phyloP scores from a whole-genome alignment of 2,888 invertebrate species.

The Alviniconcha strummeri region DNA sequence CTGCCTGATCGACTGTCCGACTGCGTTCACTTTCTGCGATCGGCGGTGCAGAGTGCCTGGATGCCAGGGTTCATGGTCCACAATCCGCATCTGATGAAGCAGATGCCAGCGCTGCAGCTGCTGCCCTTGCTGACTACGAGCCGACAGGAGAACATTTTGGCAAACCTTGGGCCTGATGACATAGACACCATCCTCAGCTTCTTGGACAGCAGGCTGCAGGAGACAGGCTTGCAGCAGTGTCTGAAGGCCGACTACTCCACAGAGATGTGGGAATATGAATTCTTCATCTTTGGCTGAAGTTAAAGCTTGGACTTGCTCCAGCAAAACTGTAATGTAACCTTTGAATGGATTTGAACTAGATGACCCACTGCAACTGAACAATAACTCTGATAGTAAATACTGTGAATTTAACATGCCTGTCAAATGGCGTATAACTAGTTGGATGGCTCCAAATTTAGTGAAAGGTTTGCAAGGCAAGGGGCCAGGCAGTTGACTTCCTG shows the following conservation, averaged over 20 bases:
- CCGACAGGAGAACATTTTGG: conserved; percentile 57
- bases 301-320: background rate
- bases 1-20: conserved; percentile 59
- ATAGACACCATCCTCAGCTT: conserved; percentile 52
- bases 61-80: conserved; percentile 60
- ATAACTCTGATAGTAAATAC: too few species aligned
- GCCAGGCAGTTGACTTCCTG: too few species aligned
- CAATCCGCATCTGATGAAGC: conserved; percentile 57
- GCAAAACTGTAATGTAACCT: background rate
- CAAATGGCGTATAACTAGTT: too few species aligned
- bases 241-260: conserved; percentile 55
- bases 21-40: conserved; percentile 53
- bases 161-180: conserved; percentile 45
- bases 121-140: conserved; percentile 47
- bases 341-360: too few species aligned
- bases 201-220: conserved; percentile 51
- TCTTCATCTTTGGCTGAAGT: conserved; percentile 55
- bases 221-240: conserved; percentile 50
- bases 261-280: conserved; percentile 67
- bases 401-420: too few species aligned
- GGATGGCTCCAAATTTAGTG: too few species aligned
- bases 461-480: too few species aligned
- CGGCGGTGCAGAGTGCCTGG: conserved; percentile 52
- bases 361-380: too few species aligned
- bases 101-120: conserved; percentile 50